Evolutionary conservation across 2,888 invertebrate species (phyloP), one percentile per base, ranked within the genome.

Genomic region (Craniophora ligustri): DNA sequence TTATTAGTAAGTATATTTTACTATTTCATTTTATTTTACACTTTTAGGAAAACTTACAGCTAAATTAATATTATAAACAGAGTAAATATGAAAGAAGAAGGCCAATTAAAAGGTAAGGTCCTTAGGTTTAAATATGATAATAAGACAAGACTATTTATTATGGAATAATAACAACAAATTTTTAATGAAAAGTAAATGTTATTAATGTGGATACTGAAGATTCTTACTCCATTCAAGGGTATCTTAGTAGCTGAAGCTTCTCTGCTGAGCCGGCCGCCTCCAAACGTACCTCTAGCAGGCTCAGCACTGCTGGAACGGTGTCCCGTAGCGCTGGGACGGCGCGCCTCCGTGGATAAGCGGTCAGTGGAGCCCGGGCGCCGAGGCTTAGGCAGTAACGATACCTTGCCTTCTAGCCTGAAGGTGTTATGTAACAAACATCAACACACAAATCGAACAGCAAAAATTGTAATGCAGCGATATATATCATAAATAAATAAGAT

Each of bases 251-350:
- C 88, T 1, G 91, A 91, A 3, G 91, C 82, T 44, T 92, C 92
- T 30, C 88, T 83, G 53, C 91, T 90, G 6, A 86, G 76, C 10
- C 88, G 72, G 1, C 51, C 73, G 0, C 66, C 82, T 1, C 79
- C 86, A n/a, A 86, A 76, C 0, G 89, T 88, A 14, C 72, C 78
- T 4, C 90, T 77, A 0, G 85, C 77, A 0, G 90, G 86, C 21
- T 93, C 92, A 0, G 90, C 90, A 47, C 92, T 92, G 65, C 88
- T 92, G 0, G 92, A 91, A 0, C 93, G 83, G 11, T 78, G 79
- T 0, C 86, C 85, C 0, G 81, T 67, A 18, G 79, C 75, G 36
- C 89, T 91, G 0, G 91, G 88, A 7, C 89, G 67, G 0, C 86
- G 84, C 0, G 83, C 76, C 42, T 92, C 92, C 1, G 74, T 72